phyloP scores from a whole-genome alignment of 2,113 vertebrate genomes.

The Cisticola juncidis region DNA sequence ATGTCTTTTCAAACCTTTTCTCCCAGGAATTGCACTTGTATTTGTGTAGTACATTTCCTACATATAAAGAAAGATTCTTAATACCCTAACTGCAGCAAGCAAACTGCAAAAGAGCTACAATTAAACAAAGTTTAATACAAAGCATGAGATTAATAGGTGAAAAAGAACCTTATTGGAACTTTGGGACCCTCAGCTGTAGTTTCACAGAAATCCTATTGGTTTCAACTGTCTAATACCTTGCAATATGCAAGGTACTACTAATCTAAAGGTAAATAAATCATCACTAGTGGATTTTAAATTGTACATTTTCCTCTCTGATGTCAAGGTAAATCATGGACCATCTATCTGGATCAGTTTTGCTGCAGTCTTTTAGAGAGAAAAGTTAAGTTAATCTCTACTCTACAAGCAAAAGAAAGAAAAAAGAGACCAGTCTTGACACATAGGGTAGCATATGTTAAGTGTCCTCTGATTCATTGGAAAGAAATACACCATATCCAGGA shows the following conservation, averaged over 20 bases:
- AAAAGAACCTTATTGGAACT: not conserved
- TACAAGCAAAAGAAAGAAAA: not conserved
- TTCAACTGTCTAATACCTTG: not conserved
- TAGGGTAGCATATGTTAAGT: not conserved
- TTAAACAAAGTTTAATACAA: not conserved
- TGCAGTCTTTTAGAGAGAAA: not conserved
- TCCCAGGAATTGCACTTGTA: not conserved
- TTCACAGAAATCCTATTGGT: not conserved
- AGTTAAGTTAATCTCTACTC: not conserved
- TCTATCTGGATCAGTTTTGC: not conserved
- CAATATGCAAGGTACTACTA: not conserved
- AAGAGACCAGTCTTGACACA: not conserved
- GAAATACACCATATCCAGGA: not conserved
- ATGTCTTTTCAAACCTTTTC: not conserved
- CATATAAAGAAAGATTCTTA: not conserved
- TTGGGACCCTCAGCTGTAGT: not conserved
- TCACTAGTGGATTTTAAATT: not conserved
- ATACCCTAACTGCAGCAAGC: not conserved
- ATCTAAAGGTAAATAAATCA: not conserved
- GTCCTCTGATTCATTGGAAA: not conserved
- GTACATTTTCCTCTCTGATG: not conserved
- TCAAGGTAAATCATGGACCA: not conserved
- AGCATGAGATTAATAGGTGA: not conserved
- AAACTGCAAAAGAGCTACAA: not conserved
- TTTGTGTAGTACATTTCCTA: not conserved